Conservation (phyloP, 2,888 invertebrate species). For the Clistopyga incitator region DNA sequence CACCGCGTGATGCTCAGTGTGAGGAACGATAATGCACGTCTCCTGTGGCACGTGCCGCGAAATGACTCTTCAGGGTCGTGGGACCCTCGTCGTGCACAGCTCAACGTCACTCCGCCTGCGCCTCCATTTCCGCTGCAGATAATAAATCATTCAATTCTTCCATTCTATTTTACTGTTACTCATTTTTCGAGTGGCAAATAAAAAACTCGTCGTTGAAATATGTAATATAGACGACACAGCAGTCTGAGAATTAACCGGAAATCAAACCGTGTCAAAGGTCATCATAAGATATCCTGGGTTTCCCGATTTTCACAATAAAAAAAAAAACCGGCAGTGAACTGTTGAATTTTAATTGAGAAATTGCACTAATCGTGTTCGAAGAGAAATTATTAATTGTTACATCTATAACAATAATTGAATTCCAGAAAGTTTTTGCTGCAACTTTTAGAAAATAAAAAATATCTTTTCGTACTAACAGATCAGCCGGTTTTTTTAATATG, state of each 20-base stretch:
- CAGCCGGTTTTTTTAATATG: too few species aligned
- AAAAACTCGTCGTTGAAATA: background rate
- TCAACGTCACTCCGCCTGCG: conserved; percentile 1
- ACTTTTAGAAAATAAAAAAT: too few species aligned
- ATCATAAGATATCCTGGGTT: too few species aligned
- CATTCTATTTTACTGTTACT: background rate
- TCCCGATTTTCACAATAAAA: too few species aligned
- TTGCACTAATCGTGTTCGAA: too few species aligned
- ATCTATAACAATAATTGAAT: too few species aligned
- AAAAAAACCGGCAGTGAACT: too few species aligned
- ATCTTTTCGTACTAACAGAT: too few species aligned
- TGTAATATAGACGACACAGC: background rate
- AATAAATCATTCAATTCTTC: conserved; percentile 36
- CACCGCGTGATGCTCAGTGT: conserved; percentile 54
- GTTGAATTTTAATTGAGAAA: too few species aligned
- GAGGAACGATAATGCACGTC: conserved; percentile 58
- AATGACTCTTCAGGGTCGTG: conserved; percentile 61
- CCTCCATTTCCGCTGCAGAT: conserved; percentile 27
- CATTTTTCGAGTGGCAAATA: background rate
- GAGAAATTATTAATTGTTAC: too few species aligned
- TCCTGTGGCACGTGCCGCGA: conserved; percentile 60
- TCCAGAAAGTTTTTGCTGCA: too few species aligned
- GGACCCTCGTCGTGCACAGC: conserved; percentile 25
- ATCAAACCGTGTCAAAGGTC: background rate
- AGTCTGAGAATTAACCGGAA: background rate